phyloP scores from a whole-genome alignment of 2,888 invertebrate genomes.

The Ditula angustiorana region DNA sequence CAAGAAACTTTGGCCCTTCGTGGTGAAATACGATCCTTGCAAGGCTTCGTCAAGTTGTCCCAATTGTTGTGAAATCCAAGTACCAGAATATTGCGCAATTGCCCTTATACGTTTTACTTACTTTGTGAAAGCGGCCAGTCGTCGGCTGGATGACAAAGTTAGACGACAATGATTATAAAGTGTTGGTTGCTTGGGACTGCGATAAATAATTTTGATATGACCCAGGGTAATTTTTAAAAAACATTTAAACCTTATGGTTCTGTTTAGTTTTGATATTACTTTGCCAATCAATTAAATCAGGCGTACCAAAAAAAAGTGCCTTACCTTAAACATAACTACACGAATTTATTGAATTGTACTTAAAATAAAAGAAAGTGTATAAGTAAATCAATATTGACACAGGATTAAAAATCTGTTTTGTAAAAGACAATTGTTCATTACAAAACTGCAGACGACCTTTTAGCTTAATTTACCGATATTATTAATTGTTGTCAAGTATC shows the following conservation, averaged over 20 bases:
- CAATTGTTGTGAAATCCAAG: constrained; percentile 27
- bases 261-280: background rate
- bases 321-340: too few relatives aligned
- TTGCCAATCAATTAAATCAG: constrained; percentile 11
- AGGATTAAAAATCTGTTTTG: background rate
- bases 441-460: constrained; percentile 24
- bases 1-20: constrained; percentile 1
- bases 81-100: constrained; percentile 20
- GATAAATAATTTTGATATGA: too few relatives aligned
- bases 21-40: constrained; percentile 27
- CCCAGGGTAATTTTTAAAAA: too few relatives aligned
- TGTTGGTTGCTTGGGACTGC: background rate
- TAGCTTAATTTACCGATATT: background rate
- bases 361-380: too few relatives aligned
- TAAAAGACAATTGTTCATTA: constrained; percentile 4
- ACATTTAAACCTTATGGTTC: too few relatives aligned
- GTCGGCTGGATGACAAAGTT: background rate
- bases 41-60: constrained; percentile 12
- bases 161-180: background rate
- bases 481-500: constrained; percentile 3
- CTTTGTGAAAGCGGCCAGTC: constrained; percentile 22
- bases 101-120: constrained; percentile 6
- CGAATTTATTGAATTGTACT: background rate
- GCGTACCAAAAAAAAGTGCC: background rate
- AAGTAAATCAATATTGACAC: background rate